Percentiles rank a stretch among this genome's conserved stretches.
Evolutionary conservation across 1,140 invertebrate genomes (phyloP).

Genomic region (Ganaspis sp.): DNA sequence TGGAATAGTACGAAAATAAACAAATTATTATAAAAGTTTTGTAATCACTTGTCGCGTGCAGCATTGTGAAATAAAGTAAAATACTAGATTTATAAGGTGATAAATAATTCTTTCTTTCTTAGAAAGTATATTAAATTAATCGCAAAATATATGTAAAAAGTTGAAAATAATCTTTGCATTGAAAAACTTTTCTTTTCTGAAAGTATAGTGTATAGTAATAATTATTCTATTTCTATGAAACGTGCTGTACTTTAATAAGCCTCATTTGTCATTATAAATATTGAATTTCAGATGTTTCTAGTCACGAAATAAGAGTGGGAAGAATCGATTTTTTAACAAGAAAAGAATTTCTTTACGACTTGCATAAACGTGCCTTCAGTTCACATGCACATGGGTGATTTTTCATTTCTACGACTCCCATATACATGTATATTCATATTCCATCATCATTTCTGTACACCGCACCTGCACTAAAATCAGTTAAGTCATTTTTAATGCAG

Average conservation of each 20-base stretch:
- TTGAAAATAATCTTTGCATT: no score
- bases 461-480: no score
- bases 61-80: no score
- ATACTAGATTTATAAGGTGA: no score
- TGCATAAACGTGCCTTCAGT: not conserved
- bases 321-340: slow-evolving; percentile 7
- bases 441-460: not conserved
- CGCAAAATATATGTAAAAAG: no score
- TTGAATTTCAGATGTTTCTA: not conserved
- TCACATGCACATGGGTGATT: slow-evolving; percentile 6
- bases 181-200: not conserved
- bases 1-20: no score
- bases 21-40: no score
- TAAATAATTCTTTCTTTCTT: no score
- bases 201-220: not conserved
- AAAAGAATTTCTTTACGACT: slow-evolving; percentile 5
- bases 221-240: not conserved
- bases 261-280: slow-evolving; percentile 7
- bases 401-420: not conserved
- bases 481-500: no score
- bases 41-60: no score
- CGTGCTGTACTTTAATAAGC: not conserved
- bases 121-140: no score
- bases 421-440: not conserved
- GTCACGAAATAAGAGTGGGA: not conserved